Conservation (phyloP, 2,888 invertebrate genomes). For the Lasioglossum calceatum region DNA sequence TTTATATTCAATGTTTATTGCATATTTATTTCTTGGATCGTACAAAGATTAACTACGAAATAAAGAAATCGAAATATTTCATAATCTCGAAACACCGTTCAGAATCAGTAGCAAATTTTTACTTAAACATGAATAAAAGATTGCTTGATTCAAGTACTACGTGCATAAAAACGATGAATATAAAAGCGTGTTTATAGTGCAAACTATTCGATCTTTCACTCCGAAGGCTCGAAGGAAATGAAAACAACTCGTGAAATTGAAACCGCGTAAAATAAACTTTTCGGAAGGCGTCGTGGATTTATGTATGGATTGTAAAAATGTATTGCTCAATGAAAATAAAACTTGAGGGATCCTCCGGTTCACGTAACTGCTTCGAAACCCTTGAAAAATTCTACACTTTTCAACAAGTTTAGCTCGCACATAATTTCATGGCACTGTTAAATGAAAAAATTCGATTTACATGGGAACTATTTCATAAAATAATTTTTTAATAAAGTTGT, state of each 20-base stretch:
- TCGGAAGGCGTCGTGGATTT: background rate
- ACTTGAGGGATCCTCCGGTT: background rate
- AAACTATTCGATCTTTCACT: background rate
- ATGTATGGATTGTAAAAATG: background rate
- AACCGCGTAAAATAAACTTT: slow-evolving; percentile 6
- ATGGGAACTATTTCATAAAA: no score
- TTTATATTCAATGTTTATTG: no score
- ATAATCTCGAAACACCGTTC: background rate
- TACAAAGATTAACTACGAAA: background rate
- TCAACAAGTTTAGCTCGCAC: background rate
- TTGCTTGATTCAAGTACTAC: background rate
- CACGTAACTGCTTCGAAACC: background rate
- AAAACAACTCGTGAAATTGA: background rate
- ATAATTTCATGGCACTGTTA: no score
- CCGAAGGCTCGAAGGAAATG: background rate
- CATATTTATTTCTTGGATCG: no score
- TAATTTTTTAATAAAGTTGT: no score
- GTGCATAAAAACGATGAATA: background rate
- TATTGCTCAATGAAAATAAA: background rate
- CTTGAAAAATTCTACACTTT: background rate
- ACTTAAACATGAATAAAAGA: background rate
- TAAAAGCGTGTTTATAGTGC: background rate
- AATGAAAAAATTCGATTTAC: no score
- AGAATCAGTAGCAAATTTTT: background rate
- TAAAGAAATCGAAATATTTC: background rate